Base-by-base conservation (phyloP, 2,797 vertebrate genomes). In the Lithobates pipiens region DNA sequence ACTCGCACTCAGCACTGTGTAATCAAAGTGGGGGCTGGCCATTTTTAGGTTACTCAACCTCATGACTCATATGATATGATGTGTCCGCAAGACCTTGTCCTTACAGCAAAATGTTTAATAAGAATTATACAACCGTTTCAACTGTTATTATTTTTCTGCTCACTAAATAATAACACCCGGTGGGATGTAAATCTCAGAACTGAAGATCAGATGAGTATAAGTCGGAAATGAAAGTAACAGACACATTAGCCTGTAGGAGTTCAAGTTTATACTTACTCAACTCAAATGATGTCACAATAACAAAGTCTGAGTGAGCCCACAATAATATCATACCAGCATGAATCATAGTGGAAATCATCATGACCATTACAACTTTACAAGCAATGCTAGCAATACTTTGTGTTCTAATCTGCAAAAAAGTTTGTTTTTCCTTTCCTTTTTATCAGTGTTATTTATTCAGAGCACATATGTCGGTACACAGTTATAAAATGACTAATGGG, bases 221-320 rank as follows among this genome's bases (percentile, higher is more conserved):
- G 65, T 21, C 70, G 84, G 77, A 85, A 85, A 81, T 85, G 77
- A 80, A 80, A 67, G 77, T 85, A 80, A 57, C 71, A 76, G 77
- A 75, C 44, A 54, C 78, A 71, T 57, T 36, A 80, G 72, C 16
- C 72, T 54, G 84, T 85, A 85, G 84, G 84, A 73, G 84, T 85
- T 75, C 15, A 69, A 44, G 84, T 82, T 81, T 86, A 86, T 65
- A 76, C 46, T 76, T 86, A 76, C 77, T 81, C 72, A 75, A 85
- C 63, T 34, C 54, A 39, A 42, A 69, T 82, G 85, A 86, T 81
- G 79, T 82, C 78, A 86, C 79, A 86, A 82, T 77, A 76, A 82
- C 79, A 86, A 77, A 71, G 65, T 29, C 42, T 71, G 44, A 16
- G 42, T 32, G 57, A 74, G 42, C 27, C 46, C 80, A 65, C 42